Percentiles rank a stretch among this genome's conserved stretches.
These are phyloP conservation scores for Zapus hudsonius DNA, from an alignment of 2,113 vertebrate species.

Conservation along the genomic window DNA sequence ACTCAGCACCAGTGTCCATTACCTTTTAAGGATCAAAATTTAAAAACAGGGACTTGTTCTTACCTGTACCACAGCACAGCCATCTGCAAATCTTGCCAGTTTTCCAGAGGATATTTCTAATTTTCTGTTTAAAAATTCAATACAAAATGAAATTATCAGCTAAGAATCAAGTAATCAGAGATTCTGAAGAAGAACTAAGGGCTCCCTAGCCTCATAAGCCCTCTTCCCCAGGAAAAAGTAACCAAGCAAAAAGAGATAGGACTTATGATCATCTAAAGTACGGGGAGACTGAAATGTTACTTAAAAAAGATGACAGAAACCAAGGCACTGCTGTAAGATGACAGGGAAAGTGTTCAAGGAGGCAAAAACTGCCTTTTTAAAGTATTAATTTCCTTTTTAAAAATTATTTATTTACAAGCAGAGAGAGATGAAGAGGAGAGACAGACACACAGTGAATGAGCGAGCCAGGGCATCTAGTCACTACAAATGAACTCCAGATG, in stretches of 20 bases:
- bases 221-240: background rate
- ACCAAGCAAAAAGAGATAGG: background rate
- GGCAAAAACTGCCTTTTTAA: too few relatives aligned
- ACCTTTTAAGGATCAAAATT: slow-evolving; percentile 43
- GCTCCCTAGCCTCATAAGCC: background rate
- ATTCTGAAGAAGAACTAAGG: slow-evolving; percentile 6
- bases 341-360: too few relatives aligned
- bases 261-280: slow-evolving; percentile 29
- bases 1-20: background rate
- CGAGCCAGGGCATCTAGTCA: too few relatives aligned
- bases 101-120: slow-evolving; percentile 95
- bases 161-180: slow-evolving; percentile 49
- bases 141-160: slow-evolving; percentile 35
- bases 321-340: too few relatives aligned
- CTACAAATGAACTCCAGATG: too few relatives aligned
- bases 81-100: slow-evolving; percentile 96
- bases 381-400: too few relatives aligned
- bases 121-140: slow-evolving; percentile 86
- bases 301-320: background rate
- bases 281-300: background rate
- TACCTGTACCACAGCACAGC: slow-evolving; percentile 96
- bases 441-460: too few relatives aligned
- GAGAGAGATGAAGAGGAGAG: too few relatives aligned
- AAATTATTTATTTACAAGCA: too few relatives aligned
- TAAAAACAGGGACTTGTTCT: slow-evolving; percentile 54